Conservation (phyloP, 2,797 vertebrate species). For the Ibycter americanus region DNA sequence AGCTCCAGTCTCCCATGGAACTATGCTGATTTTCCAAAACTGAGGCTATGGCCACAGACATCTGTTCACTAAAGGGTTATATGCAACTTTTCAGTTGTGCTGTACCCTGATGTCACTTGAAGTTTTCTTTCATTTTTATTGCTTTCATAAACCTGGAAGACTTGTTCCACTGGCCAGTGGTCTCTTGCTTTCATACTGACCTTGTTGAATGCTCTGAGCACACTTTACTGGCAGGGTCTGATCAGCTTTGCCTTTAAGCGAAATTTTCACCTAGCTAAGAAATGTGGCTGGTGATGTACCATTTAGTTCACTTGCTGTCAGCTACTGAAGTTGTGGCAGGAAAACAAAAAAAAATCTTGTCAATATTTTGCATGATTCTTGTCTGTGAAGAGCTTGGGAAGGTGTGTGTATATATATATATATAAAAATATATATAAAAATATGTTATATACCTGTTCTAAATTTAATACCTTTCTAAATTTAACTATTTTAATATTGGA, state of each 20-base stretch:
- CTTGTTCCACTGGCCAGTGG: background rate
- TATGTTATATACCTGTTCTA: background rate
- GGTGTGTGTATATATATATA: background rate
- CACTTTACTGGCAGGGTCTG: background rate
- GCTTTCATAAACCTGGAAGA: slow-evolving; percentile 3
- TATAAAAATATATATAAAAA: background rate
- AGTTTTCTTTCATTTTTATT: background rate
- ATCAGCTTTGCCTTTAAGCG: slow-evolving; percentile 21
- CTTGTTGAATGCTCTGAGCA: background rate
- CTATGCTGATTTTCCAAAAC: background rate
- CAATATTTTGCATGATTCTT: background rate
- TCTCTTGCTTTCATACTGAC: background rate
- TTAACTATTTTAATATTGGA: background rate
- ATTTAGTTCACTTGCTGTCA: background rate
- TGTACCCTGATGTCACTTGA: background rate
- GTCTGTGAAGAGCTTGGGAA: background rate
- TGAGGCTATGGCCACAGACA: background rate
- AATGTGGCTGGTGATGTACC: background rate
- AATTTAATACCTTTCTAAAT: background rate
- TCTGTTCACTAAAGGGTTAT: background rate
- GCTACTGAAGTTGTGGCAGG: background rate
- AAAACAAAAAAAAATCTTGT: background rate
- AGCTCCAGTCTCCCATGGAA: background rate
- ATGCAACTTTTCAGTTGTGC: background rate
- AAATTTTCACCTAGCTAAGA: background rate